Conservation (phyloP, 2,113 vertebrate genomes). For the Ptyas mucosa region DNA sequence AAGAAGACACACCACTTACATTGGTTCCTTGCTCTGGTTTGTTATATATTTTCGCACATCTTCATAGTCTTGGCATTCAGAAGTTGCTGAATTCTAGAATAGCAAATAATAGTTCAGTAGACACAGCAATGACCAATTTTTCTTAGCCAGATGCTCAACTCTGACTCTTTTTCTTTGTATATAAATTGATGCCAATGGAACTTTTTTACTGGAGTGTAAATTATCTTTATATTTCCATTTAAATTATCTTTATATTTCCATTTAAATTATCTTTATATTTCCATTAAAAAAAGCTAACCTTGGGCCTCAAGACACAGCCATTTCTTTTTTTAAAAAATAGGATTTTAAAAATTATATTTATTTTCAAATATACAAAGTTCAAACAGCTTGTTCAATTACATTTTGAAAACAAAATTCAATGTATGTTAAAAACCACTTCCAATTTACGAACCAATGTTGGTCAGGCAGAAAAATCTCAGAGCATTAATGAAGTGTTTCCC, state of each 20-base stretch:
- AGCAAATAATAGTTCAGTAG: neutral
- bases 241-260: too few relatives aligned
- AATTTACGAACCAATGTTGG: too few relatives aligned
- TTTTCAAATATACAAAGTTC: too few relatives aligned
- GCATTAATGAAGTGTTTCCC: neutral
- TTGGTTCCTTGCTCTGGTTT: conserved; percentile 53
- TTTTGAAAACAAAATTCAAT: too few relatives aligned
- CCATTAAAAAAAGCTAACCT: too few relatives aligned
- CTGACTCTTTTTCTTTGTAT: neutral
- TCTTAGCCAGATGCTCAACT: neutral
- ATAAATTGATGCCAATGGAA: neutral
- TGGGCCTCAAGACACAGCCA: neutral
- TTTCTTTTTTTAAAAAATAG: neutral
- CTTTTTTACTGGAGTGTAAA: neutral
- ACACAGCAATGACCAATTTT: neutral
- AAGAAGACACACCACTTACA: conserved; percentile 51
- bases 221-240: neutral
- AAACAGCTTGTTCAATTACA: too few relatives aligned
- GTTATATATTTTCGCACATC: conserved; percentile 37
- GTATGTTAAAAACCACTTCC: too few relatives aligned
- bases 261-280: too few relatives aligned
- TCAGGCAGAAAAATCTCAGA: neutral
- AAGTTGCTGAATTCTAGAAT: conserved; percentile 37
- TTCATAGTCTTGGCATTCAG: conserved; percentile 57
- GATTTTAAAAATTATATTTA: too few relatives aligned